phyloP scores from a whole-genome alignment of 2,888 invertebrate genomes.

The Allygus modestus region DNA sequence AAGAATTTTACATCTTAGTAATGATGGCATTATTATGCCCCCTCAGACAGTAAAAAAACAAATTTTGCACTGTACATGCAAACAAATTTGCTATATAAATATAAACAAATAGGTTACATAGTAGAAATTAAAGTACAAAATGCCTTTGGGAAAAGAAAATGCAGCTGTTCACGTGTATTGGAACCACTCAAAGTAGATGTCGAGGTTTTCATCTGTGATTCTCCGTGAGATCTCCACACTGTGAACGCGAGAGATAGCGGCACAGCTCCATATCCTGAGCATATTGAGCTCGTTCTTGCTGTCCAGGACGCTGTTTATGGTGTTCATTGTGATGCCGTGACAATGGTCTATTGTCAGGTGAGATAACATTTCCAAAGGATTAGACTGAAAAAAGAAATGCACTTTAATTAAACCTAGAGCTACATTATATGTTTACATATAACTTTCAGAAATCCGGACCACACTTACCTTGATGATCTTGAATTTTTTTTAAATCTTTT shows the following conservation, averaged over 20 bases:
- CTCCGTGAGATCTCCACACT: slow-evolving; percentile 67
- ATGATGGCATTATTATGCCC: too few relatives aligned
- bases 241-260: slow-evolving; percentile 69
- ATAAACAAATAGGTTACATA: too few relatives aligned
- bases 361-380: slow-evolving; percentile 71
- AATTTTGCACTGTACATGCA: too few relatives aligned
- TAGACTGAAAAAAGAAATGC: slow-evolving; percentile 70
- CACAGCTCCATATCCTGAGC: slow-evolving; percentile 72
- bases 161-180: neutral
- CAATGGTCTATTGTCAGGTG: slow-evolving; percentile 72
- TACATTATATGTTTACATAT: slow-evolving; percentile 1
- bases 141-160: neutral
- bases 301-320: slow-evolving; percentile 70
- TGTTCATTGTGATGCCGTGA: slow-evolving; percentile 68
- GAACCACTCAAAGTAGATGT: slow-evolving; percentile 73
- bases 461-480: too few relatives aligned
- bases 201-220: slow-evolving; percentile 71
- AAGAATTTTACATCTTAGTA: too few relatives aligned
- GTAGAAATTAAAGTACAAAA: too few relatives aligned
- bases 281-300: slow-evolving; percentile 71
- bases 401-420: neutral
- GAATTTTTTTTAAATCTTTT: too few relatives aligned
- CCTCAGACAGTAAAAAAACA: too few relatives aligned
- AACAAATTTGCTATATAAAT: too few relatives aligned
- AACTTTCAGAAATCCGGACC: too few relatives aligned